Conservation (phyloP, 2,888 invertebrate species). For the Hyposoter dolosus region DNA sequence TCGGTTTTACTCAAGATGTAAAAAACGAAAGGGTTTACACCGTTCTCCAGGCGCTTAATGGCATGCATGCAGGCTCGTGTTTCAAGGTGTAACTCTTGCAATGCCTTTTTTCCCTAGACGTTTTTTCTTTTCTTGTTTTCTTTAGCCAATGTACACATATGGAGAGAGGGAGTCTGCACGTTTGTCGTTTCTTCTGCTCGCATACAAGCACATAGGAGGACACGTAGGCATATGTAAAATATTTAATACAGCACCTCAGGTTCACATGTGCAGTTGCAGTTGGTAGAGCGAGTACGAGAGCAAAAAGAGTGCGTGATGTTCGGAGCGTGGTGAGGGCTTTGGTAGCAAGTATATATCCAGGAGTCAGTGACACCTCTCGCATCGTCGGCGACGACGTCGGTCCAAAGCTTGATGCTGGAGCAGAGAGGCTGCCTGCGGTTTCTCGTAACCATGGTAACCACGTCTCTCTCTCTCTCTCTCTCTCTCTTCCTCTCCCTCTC, state of each 20-base stretch:
- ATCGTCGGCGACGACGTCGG: slow-evolving; percentile 79
- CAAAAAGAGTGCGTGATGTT: slow-evolving; percentile 73
- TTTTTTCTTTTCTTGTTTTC: slow-evolving; percentile 13
- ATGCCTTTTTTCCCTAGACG: slow-evolving; percentile 37
- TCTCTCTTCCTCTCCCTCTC: slow-evolving; percentile 49
- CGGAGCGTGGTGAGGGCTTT: slow-evolving; percentile 68
- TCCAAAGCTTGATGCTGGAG: slow-evolving; percentile 63
- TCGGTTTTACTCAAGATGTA: neutral
- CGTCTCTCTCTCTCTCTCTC: slow-evolving; percentile 70
- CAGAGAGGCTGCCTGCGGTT: slow-evolving; percentile 79
- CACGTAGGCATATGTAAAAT: slow-evolving; percentile 39
- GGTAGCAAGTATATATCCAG: slow-evolving; percentile 74
- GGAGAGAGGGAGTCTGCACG: slow-evolving; percentile 18
- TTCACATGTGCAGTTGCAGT: slow-evolving; percentile 13
- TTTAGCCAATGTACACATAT: slow-evolving; percentile 25
- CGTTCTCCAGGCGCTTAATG: slow-evolving; percentile 1
- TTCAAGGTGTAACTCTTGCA: slow-evolving; percentile 61
- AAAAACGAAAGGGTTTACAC: neutral
- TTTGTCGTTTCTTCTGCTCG: slow-evolving; percentile 44
- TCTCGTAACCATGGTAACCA: slow-evolving; percentile 84
- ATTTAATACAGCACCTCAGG: neutral
- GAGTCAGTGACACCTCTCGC: slow-evolving; percentile 84
- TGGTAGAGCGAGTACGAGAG: slow-evolving; percentile 44
- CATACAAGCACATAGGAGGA: slow-evolving; percentile 9
- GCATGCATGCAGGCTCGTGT: slow-evolving; percentile 44